phyloP scores from a whole-genome alignment of 2,113 vertebrate species.

The Alligator mississippiensis region DNA sequence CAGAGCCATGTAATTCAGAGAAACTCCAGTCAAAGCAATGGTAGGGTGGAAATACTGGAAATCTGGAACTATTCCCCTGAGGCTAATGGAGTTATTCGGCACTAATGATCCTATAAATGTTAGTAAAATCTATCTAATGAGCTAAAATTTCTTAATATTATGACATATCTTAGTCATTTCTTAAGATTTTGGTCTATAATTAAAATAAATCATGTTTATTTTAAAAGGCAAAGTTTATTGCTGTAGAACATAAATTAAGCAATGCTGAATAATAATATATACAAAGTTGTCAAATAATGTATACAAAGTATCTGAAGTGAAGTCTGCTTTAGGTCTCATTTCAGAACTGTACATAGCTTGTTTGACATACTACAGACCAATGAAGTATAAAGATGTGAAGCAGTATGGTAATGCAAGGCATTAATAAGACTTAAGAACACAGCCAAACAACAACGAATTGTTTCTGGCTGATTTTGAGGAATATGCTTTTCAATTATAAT shows the following conservation, averaged over 20 bases:
- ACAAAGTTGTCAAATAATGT: neutral
- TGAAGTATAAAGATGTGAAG: neutral
- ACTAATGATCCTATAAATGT: constrained; percentile 41
- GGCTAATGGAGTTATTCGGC: constrained; percentile 53
- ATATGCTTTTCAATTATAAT: neutral
- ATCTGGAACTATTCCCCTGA: constrained; percentile 57
- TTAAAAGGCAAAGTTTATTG: constrained; percentile 24
- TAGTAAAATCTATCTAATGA: constrained; percentile 23
- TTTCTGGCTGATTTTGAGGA: neutral
- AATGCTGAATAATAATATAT: neutral
- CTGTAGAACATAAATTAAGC: neutral
- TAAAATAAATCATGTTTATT: constrained; percentile 28
- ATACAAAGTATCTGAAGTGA: neutral
- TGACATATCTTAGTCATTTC: constrained; percentile 9
- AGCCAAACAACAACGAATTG: neutral
- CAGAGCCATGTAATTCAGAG: constrained; percentile 37
- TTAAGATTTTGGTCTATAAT: constrained; percentile 1
- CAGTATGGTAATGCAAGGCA: neutral
- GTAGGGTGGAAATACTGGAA: constrained; percentile 39
- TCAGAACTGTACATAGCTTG: neutral
- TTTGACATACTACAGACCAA: neutral
- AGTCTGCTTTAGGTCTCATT: constrained; percentile 28
- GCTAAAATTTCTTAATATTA: neutral
- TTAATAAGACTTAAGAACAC: neutral
- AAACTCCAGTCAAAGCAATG: constrained; percentile 66